Base-by-base conservation (phyloP, 2,888 invertebrate genomes). In the Liopterus haemorrhoidalis region DNA sequence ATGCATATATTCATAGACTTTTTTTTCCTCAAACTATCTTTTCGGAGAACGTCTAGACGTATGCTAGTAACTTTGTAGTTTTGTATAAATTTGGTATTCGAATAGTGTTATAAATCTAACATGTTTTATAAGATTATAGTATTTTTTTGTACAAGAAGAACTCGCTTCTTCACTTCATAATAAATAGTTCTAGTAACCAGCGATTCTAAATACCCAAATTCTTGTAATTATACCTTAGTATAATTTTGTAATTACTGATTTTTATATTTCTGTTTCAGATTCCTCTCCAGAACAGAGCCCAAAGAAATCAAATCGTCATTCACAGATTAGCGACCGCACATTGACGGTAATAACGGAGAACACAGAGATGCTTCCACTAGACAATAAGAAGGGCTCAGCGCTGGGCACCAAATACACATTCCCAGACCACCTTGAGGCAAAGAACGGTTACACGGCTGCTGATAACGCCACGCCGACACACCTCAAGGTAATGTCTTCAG, bases 311-410 rank as follows among this genome's bases (percentile, higher is more conserved):
- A 71, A 74, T 61, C 75, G 81, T 45, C 79, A 80, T 11, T 83
- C 83, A 5, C 67, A 80, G 24, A 70, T 82, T 41, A 74, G 75
- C 2, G 77, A 78, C 58, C 81, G 81, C 65, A 71, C 71, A 59
- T 69, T 83, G 56, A 80, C 82, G 52, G 79, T 76, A 8, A 82
- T 82, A 53, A 76, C 77, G 20, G 83, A 83, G 67, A 76, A 75
- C 51, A 79, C 82, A 16, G 83, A 83, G 65, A 74, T 82, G 70
- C 78, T 78, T 41, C 77, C 79, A 14, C 63, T 82, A 30, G 80
- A 79, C 49, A 76, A 76, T 49, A 70, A 69, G 55, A 65, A 66
- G 25, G n/a, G n/a, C n/a, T n/a, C n/a, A n/a, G 68, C 72, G 2
- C 71, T 69, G 19, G 67, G 73, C 12, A 65, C 66, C 25, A 74